Percentiles rank a stretch among this genome's conserved stretches.
phyloP scores from a whole-genome alignment of 2,888 invertebrate genomes.

The Chelonus formosanus region DNA sequence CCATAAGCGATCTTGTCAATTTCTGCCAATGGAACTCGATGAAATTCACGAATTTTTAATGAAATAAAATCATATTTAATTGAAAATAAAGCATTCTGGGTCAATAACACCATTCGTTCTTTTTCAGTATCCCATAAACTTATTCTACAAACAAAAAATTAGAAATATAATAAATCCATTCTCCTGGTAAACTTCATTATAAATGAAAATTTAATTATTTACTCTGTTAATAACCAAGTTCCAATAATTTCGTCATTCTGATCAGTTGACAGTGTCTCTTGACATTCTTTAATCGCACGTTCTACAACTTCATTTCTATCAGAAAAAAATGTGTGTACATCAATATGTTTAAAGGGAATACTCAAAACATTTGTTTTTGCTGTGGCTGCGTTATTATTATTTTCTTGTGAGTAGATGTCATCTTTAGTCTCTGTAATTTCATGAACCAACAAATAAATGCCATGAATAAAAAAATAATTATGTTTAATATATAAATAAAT shows the following conservation, averaged over 20 bases:
- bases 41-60: constrained; percentile 76
- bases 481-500: no score
- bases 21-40: constrained; percentile 74
- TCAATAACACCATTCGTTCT: constrained; percentile 80
- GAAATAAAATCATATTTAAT: constrained; percentile 89
- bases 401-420: constrained; percentile 1
- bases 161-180: constrained; percentile 1
- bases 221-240: constrained; percentile 85
- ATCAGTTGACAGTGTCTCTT: constrained; percentile 71
- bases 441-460: background rate
- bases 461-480: background rate
- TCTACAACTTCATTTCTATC: constrained; percentile 79
- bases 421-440: constrained; percentile 14
- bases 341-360: constrained; percentile 51
- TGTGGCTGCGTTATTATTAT: constrained; percentile 22
- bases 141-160: constrained; percentile 70
- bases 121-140: constrained; percentile 89
- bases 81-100: constrained; percentile 76
- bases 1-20: constrained; percentile 79
- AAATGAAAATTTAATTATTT: constrained; percentile 57
- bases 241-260: constrained; percentile 78
- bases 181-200: constrained; percentile 11
- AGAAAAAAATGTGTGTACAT: constrained; percentile 76
- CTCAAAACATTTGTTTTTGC: constrained; percentile 35
- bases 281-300: constrained; percentile 77